Evolutionary conservation across 37 sponge, comb jelly and placozoan genomes (phyloP), one percentile per base, ranked within the genome.

Genomic region (Chondrilla cf. caribensis): DNA sequence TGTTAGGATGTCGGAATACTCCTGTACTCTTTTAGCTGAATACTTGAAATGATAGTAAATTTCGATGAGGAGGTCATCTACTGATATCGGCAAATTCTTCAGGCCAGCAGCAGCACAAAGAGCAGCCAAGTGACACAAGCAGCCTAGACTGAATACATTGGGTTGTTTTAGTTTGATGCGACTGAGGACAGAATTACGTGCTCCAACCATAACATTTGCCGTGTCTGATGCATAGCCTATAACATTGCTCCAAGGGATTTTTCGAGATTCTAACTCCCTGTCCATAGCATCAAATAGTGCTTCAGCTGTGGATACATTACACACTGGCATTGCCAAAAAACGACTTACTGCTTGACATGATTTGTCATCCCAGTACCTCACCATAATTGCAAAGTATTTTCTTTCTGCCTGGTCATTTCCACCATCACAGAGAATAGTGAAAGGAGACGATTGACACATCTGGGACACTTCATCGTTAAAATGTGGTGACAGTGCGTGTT

Each of bases 291-390:
- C 60, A 81, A 81, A 86, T 1, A 86, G 67, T 0, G 62, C 62
- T 37, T 79, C 54, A 7, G 78, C 77, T 39, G 87, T 86, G 24
- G 65, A 60, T 11, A 60, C 39, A 47, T 86, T 86, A 25, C 87
- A 81, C 3, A 84, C 78, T 21, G 82, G 87, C 82, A 81, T 81
- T 21, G 58, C 82, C 7, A 86, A 77, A 71, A 86, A 86, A 33
- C 73, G 84, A 3, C 71, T 79, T 3, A 80, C 81, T 26, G 82
- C 58, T 58, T 71, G 73, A 24, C 67, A 6, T 6, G 31, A 0
- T 28, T 2, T 0, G 9, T 86, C 67, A 59, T 81, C 82, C 87
- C 82, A 86, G 26, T 70, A 59, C 40, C 82, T 55, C 9, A 86
- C 87, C 78, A 86, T n/a, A 47, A 47, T 47, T 47, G 51, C 51